Evolutionary conservation across 2,888 invertebrate species (phyloP).

Genomic region (Caradrina kadenii): DNA sequence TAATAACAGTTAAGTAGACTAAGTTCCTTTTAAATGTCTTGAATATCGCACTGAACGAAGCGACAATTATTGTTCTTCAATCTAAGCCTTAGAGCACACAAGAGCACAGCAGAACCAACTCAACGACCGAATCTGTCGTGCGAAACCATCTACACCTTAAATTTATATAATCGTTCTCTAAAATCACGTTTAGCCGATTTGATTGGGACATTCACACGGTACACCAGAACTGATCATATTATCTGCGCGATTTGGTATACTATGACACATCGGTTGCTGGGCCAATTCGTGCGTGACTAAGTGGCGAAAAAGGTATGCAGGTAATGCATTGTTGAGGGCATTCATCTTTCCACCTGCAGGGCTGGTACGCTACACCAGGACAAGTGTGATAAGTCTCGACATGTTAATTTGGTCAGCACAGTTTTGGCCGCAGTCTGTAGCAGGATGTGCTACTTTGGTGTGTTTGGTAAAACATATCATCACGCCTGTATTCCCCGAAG

Average conservation of each 20-base stretch:
- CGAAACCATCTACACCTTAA: conserved; percentile 48
- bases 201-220: conserved; percentile 65
- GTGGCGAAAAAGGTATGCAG: conserved; percentile 47
- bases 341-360: conserved; percentile 53
- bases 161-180: conserved; percentile 61
- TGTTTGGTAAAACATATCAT: too few relatives aligned
- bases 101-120: conserved; percentile 32
- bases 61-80: too few relatives aligned
- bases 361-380: conserved; percentile 9
- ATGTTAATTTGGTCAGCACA: neutral
- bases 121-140: conserved; percentile 44
- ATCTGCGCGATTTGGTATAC: conserved; percentile 51
- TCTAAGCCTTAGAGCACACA: neutral
- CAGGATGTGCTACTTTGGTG: too few relatives aligned
- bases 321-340: conserved; percentile 31
- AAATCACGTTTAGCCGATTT: conserved; percentile 62
- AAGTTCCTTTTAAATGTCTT: neutral
- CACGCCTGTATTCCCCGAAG: too few relatives aligned
- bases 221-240: conserved; percentile 55
- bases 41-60: neutral
- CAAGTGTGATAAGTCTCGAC: conserved; percentile 18
- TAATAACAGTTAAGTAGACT: too few relatives aligned
- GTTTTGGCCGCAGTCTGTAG: neutral
- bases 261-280: conserved; percentile 62
- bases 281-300: conserved; percentile 61